Evolutionary conservation across 2,888 invertebrate species (phyloP).

Genomic region (Eilema caniola): DNA sequence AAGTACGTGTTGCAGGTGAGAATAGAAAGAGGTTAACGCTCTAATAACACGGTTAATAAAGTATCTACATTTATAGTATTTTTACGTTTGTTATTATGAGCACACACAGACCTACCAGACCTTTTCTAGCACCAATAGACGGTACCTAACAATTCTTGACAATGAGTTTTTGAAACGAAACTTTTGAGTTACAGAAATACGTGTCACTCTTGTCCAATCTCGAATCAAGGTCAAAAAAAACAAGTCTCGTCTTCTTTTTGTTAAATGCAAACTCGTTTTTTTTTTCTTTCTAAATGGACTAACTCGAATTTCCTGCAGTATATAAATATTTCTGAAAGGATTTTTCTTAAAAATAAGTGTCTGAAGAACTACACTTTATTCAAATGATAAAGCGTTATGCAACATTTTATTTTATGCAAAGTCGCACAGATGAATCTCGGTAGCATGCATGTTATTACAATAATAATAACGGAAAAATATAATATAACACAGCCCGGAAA

Average conservation of each 20-base stretch:
- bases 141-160: not conserved
- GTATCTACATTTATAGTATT: constrained; percentile 23
- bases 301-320: too few relatives aligned
- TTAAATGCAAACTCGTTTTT: too few relatives aligned
- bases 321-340: too few relatives aligned
- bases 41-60: constrained; percentile 18
- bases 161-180: not conserved
- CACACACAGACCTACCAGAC: not conserved
- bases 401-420: not conserved
- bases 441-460: not conserved
- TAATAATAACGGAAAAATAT: not conserved
- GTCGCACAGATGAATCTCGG: too few relatives aligned
- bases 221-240: not conserved
- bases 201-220: not conserved
- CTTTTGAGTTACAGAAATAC: not conserved
- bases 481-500: not conserved
- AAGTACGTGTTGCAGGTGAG: constrained; percentile 24
- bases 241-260: not conserved
- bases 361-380: too few relatives aligned
- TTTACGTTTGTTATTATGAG: constrained; percentile 20
- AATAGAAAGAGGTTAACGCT: constrained; percentile 22
- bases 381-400: too few relatives aligned
- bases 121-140: too few relatives aligned
- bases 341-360: too few relatives aligned
- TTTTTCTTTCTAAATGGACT: too few relatives aligned